These are phyloP conservation scores for Lagodon rhomboides DNA, from an alignment of 2,797 vertebrate species.

Conservation along the genomic window DNA sequence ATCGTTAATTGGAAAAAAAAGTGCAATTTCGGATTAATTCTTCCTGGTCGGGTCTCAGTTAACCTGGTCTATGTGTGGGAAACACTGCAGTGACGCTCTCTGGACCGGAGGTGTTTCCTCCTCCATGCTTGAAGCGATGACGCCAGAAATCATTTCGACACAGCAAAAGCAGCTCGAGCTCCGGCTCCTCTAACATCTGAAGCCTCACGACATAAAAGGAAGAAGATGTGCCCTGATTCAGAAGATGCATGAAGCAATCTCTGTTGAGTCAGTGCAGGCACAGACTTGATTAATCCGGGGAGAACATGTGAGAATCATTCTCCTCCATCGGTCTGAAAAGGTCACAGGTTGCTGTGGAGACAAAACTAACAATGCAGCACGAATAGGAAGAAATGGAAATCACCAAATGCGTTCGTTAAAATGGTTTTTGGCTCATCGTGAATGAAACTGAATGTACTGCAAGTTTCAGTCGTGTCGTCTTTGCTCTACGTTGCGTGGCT, in stretches of 20 bases:
- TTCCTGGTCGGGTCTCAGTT: too few species aligned
- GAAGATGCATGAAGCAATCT: neutral
- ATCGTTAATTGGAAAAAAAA: too few species aligned
- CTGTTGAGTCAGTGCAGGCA: neutral
- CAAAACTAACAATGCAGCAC: conserved; percentile 12
- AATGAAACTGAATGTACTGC: conserved; percentile 11
- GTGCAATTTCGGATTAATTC: too few species aligned
- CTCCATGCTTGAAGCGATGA: neutral
- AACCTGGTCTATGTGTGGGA: too few species aligned
- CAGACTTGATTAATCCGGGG: conserved; percentile 2
- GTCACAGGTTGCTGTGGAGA: neutral
- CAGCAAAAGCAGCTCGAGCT: neutral
- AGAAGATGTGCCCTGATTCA: neutral
- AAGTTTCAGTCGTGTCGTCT: too few species aligned
- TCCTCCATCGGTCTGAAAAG: neutral
- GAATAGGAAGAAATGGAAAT: conserved; percentile 13
- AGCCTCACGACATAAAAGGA: neutral
- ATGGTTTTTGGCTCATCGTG: conserved; percentile 29
- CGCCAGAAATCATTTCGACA: neutral
- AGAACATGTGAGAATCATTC: neutral
- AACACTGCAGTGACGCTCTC: too few species aligned
- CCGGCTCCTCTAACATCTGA: neutral
- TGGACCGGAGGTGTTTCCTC: too few species aligned
- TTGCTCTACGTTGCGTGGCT: too few species aligned
- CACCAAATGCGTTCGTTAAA: conserved; percentile 6